Percentiles rank a stretch among this genome's conserved stretches.
phyloP scores from a whole-genome alignment of 2,888 invertebrate species.

The Volucella zonaria region DNA sequence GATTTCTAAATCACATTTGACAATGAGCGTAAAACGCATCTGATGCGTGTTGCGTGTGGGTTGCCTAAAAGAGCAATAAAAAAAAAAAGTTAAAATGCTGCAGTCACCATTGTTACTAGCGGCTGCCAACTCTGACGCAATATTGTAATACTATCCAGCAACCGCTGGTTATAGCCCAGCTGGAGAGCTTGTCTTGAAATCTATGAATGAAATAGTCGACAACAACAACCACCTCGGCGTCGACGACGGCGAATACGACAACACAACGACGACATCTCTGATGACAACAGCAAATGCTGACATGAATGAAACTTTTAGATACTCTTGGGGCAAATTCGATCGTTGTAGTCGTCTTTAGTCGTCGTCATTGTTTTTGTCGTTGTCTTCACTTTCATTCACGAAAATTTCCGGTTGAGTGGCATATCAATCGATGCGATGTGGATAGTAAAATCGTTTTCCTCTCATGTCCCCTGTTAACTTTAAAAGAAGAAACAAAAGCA shows the following conservation, averaged over 20 bases:
- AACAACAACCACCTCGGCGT: slow-evolving; percentile 41
- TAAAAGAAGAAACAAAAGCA: not conserved
- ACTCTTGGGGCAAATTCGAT: slow-evolving; percentile 14
- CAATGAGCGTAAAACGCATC: slow-evolving; percentile 69
- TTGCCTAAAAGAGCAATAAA: slow-evolving; percentile 50
- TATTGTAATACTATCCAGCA: slow-evolving; percentile 11
- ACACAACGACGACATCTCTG: not conserved
- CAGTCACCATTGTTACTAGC: slow-evolving; percentile 1
- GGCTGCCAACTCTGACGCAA: slow-evolving; percentile 62
- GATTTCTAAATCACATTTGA: slow-evolving; percentile 60
- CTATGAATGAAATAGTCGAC: slow-evolving; percentile 64
- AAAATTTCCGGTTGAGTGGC: slow-evolving; percentile 41
- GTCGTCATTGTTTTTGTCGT: slow-evolving; percentile 12
- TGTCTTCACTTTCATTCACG: slow-evolving; percentile 67
- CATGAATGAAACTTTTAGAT: slow-evolving; percentile 37
- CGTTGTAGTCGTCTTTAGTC: slow-evolving; percentile 4
- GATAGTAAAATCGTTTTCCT: slow-evolving; percentile 9
- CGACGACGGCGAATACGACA: not conserved
- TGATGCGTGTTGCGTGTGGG: slow-evolving; percentile 53
- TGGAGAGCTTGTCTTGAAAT: slow-evolving; percentile 25
- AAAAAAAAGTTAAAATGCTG: not conserved
- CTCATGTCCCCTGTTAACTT: not conserved
- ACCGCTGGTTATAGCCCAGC: slow-evolving; percentile 23
- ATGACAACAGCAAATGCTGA: slow-evolving; percentile 20
- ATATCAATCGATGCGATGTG: slow-evolving; percentile 28